These are phyloP conservation scores for Macrobrachium rosenbergii DNA, from an alignment of 1,140 invertebrate genomes.

Conservation along the genomic window DNA sequence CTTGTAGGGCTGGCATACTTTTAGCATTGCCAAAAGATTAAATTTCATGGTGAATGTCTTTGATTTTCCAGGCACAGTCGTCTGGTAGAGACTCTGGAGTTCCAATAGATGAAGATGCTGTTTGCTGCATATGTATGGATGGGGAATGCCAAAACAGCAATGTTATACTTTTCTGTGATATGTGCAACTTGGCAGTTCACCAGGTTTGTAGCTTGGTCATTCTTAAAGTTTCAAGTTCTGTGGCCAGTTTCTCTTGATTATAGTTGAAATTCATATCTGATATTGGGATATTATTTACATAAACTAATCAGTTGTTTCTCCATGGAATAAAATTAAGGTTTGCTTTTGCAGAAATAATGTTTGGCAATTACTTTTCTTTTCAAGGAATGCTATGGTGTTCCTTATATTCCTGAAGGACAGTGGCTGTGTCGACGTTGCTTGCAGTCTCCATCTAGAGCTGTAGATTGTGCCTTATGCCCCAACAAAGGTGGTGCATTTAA, in stretches of 20 bases:
- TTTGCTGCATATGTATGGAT: slow-evolving; percentile 92
- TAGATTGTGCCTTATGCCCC: slow-evolving; percentile 97
- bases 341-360: background rate
- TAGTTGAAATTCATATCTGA: background rate
- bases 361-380: background rate
- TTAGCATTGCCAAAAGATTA: background rate
- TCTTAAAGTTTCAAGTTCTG: background rate
- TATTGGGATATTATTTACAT: too few relatives aligned
- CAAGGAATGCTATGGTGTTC: slow-evolving; percentile 97
- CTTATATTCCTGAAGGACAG: slow-evolving; percentile 98
- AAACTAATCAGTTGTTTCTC: background rate
- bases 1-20: background rate
- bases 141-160: slow-evolving; percentile 98
- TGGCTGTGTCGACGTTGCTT: slow-evolving; percentile 96
- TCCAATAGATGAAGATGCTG: slow-evolving; percentile 96
- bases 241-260: background rate
- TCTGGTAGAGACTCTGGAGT: slow-evolving; percentile 73
- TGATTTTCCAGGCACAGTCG: slow-evolving; percentile 76
- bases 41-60: background rate
- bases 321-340: background rate
- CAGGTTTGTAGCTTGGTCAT: slow-evolving; percentile 74
- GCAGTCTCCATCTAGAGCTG: slow-evolving; percentile 94
- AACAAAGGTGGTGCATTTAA: slow-evolving; percentile 99
- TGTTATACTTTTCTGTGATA: slow-evolving; percentile 97
- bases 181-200: slow-evolving; percentile 99